phyloP scores from a whole-genome alignment of 2,888 invertebrate genomes.

The Diploptera punctata region DNA sequence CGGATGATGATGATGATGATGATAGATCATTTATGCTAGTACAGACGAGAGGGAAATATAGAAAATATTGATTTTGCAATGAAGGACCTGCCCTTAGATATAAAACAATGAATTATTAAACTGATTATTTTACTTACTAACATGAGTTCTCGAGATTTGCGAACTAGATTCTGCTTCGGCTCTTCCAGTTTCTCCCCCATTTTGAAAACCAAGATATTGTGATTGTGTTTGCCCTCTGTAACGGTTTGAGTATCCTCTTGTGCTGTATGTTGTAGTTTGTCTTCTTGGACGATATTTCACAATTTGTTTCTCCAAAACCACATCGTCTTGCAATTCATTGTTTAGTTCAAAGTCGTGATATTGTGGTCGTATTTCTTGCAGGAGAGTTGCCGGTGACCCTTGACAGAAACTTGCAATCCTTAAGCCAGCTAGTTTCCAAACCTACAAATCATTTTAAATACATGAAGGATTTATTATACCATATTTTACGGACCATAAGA shows the following conservation, averaged over 20 bases:
- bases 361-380: conserved; percentile 50
- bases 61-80: too few species aligned
- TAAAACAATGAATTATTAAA: too few species aligned
- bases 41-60: too few species aligned
- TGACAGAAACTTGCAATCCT: conserved; percentile 58
- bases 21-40: too few species aligned
- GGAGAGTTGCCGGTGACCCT: conserved; percentile 54
- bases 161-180: conserved; percentile 83
- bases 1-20: too few species aligned
- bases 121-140: conserved; percentile 79
- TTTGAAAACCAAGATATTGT: conserved; percentile 76
- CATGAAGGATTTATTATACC: too few species aligned
- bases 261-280: conserved; percentile 34
- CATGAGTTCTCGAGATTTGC: conserved; percentile 72
- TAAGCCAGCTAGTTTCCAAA: conserved; percentile 56
- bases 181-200: conserved; percentile 64
- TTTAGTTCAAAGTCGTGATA: conserved; percentile 33
- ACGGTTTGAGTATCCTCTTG: conserved; percentile 46
- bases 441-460: too few species aligned
- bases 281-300: conserved; percentile 47
- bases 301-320: conserved; percentile 42
- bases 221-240: conserved; percentile 83
- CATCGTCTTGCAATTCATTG: conserved; percentile 51
- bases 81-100: too few species aligned
- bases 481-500: too few species aligned